Percentiles rank a stretch among this genome's conserved stretches.
These are phyloP conservation scores for Megaceryle maxima DNA, from an alignment of 2,113 vertebrate genomes.

Conservation along the genomic window DNA sequence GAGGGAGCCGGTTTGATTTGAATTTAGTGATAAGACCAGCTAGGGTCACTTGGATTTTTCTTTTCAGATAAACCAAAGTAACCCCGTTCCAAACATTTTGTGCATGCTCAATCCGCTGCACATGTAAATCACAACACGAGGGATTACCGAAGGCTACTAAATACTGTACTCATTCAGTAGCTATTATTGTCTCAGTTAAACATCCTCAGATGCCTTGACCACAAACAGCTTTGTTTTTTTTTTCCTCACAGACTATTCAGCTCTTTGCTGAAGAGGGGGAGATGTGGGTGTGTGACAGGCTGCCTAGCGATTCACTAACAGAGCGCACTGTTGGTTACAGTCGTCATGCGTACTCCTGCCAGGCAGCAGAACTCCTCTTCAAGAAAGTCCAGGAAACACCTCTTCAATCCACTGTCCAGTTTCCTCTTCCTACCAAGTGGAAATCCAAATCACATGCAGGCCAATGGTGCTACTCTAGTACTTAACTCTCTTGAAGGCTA, in stretches of 20 bases:
- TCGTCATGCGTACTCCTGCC: slow-evolving; percentile 20
- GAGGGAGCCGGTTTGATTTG: neutral
- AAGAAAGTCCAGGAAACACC: neutral
- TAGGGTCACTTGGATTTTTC: slow-evolving; percentile 23
- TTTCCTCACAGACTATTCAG: slow-evolving; percentile 20
- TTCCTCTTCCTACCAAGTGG: slow-evolving; percentile 26
- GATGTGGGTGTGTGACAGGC: neutral
- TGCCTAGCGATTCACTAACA: neutral
- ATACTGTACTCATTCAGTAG: slow-evolving; percentile 36
- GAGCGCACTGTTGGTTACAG: neutral
- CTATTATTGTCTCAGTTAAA: slow-evolving; percentile 42
- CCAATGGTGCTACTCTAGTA: neutral
- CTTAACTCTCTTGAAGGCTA: slow-evolving; percentile 26
- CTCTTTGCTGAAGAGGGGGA: slow-evolving; percentile 9
- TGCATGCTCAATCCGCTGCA: slow-evolving; percentile 25
- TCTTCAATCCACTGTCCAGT: slow-evolving; percentile 15
- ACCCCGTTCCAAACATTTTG: slow-evolving; percentile 28
- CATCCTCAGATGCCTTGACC: slow-evolving; percentile 23
- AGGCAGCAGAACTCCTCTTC: neutral
- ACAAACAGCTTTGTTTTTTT: neutral
- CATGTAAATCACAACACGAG: slow-evolving; percentile 53
- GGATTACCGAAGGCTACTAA: slow-evolving; percentile 59
- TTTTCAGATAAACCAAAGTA: slow-evolving; percentile 21
- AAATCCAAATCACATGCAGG: slow-evolving; percentile 31
- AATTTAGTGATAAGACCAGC: neutral